phyloP scores from a whole-genome alignment of 2,888 invertebrate species.

The Harpagoxenus sublaevis region DNA sequence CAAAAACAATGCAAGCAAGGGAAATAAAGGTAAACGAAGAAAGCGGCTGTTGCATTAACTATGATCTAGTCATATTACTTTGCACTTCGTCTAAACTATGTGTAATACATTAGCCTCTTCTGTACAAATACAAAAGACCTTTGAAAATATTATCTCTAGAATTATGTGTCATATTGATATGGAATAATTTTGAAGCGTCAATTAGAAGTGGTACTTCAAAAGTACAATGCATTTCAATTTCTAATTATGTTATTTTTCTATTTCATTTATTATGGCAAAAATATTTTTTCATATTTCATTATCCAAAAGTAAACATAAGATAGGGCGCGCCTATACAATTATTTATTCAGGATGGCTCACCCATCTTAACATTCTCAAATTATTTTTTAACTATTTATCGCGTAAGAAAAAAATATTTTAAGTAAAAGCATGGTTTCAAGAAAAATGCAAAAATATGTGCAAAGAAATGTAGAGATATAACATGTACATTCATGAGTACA shows the following conservation, averaged over 20 bases:
- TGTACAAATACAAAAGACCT: not conserved
- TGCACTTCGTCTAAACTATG: slow-evolving; percentile 5
- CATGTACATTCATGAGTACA: not conserved
- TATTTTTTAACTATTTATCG: slow-evolving; percentile 25
- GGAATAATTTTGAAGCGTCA: not conserved
- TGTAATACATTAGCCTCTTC: not conserved
- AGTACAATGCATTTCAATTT: slow-evolving; percentile 61
- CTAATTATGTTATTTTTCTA: slow-evolving; percentile 16
- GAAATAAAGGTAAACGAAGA: slow-evolving; percentile 59
- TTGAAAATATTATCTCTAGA: not conserved
- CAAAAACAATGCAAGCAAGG: slow-evolving; percentile 27
- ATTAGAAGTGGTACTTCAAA: slow-evolving; percentile 50
- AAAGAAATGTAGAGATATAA: not conserved
- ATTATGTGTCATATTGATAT: slow-evolving; percentile 11
- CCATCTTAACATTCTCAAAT: not conserved
- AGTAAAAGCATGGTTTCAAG: not conserved
- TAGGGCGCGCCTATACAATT: slow-evolving; percentile 1
- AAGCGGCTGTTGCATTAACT: slow-evolving; percentile 80
- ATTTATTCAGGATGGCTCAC: slow-evolving; percentile 33
- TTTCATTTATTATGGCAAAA: slow-evolving; percentile 20
- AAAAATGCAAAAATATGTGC: not conserved
- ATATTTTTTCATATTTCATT: not conserved
- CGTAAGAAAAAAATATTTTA: not conserved
- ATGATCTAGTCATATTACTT: slow-evolving; percentile 84
- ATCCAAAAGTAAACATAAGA: not conserved